A percentile compares a stretch with the other conserved stretches of the same genome.
Evolutionary conservation across 1,140 invertebrate genomes (phyloP).

Genomic region (Diorhabda elongata): DNA sequence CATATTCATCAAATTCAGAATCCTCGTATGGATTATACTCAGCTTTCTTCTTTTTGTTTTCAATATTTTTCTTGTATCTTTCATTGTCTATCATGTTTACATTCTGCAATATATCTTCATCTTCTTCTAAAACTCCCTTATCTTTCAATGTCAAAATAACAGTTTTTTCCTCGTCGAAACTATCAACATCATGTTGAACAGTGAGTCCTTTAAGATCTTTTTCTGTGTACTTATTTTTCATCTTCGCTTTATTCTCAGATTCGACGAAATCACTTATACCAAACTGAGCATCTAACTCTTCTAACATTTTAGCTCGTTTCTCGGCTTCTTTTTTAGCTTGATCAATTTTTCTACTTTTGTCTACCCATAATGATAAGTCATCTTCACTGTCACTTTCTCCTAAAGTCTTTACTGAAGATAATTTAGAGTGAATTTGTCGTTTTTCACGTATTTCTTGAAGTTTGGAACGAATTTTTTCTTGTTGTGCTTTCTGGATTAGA

Average conservation of each 20-base stretch:
- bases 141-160: constrained; percentile 94
- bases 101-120: constrained; percentile 88
- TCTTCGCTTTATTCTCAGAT: constrained; percentile 65
- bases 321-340: constrained; percentile 83
- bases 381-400: constrained; percentile 75
- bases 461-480: constrained; percentile 81
- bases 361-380: constrained; percentile 74
- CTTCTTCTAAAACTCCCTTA: constrained; percentile 83
- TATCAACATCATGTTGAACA: constrained; percentile 80
- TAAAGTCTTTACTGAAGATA: constrained; percentile 62
- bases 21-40: constrained; percentile 84
- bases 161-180: constrained; percentile 77
- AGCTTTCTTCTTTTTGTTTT: constrained; percentile 78
- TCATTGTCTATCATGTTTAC: constrained; percentile 95
- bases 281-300: constrained; percentile 94
- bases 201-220: constrained; percentile 76
- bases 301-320: constrained; percentile 84
- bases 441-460: constrained; percentile 74
- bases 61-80: constrained; percentile 82
- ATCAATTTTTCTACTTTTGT: constrained; percentile 70
- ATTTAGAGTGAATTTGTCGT: constrained; percentile 71
- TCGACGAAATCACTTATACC: constrained; percentile 80
- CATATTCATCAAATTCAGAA: constrained; percentile 77
- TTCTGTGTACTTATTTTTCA: constrained; percentile 61
- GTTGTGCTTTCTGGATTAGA: constrained; percentile 66